These are phyloP conservation scores for Oreochromis niloticus DNA, from an alignment of 2,113 vertebrate genomes.

Conservation along the genomic window DNA sequence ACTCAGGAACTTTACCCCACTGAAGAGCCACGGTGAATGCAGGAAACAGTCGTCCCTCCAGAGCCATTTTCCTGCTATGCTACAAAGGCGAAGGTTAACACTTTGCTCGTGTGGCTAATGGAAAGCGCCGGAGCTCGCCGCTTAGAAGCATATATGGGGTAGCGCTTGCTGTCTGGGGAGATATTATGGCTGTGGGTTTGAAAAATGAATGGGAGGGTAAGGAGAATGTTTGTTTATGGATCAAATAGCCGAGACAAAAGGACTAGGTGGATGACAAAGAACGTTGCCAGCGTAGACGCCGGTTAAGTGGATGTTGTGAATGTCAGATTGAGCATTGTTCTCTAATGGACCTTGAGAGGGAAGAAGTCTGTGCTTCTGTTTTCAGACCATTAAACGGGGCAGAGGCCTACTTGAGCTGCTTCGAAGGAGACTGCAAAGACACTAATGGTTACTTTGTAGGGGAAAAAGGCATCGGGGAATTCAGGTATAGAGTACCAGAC, in stretches of 20 bases:
- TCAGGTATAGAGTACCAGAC: not conserved
- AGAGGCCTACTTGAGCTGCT: conserved; percentile 15
- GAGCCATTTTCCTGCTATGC: conserved; percentile 44
- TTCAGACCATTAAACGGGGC: conserved; percentile 48
- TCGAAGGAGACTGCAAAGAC: conserved; percentile 17
- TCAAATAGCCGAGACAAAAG: conserved; percentile 44
- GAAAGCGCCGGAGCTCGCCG: conserved; percentile 31
- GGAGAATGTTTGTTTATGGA: conserved; percentile 49
- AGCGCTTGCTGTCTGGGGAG: conserved; percentile 57
- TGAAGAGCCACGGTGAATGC: not conserved
- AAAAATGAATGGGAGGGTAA: conserved; percentile 48
- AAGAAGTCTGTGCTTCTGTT: conserved; percentile 8
- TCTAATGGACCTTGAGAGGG: conserved; percentile 45
- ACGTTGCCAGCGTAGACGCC: not conserved
- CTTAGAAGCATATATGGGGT: conserved; percentile 36
- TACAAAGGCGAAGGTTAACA: conserved; percentile 54
- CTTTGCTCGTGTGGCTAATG: conserved; percentile 59
- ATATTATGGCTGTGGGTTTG: conserved; percentile 61
- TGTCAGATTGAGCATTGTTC: conserved; percentile 50
- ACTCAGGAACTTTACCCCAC: conserved; percentile 14
- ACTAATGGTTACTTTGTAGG: not conserved
- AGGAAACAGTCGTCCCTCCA: conserved; percentile 16
- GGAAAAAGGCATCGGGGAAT: not conserved
- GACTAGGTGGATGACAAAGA: conserved; percentile 28
- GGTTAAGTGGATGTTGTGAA: conserved; percentile 53